Base-by-base conservation (phyloP, 2,113 vertebrate genomes). In the rat (Rattus norvegicus) region DNA sequence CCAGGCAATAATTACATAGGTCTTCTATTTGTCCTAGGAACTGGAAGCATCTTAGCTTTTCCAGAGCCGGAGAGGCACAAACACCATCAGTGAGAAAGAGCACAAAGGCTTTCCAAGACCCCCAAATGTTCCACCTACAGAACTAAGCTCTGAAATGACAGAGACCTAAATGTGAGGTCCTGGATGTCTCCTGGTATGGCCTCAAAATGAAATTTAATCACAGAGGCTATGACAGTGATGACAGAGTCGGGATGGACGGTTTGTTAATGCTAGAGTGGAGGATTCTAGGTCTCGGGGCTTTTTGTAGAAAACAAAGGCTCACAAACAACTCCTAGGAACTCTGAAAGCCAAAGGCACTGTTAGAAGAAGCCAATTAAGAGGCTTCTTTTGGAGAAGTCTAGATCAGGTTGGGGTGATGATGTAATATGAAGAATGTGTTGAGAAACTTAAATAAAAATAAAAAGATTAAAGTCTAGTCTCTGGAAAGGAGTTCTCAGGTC, bases 1-100 rank as follows among this genome's bases (percentile, higher is more conserved):
- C 54, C 81, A 90, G 92, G 93, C 95, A 98, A 85, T 97, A 98
- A 97, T 93, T 98, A 96, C 76, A 87, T 89, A 26, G 89, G n/a
- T 97, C 98, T 90, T 95, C n/a, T 80, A 91, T 95, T 97, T 83
- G 80, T 77, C 95, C 75, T 87, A 90, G 95, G 93, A 95, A 95
- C 26, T 69, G 69, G 43, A 85, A 88, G 83, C 95, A 97, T 90
- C 92, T 92, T 67, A 90, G 91, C 76, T 90, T 88, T 56, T 63
- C 72, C 90, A 73, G 96, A 95, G 95, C 54, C 75, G 94, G 91
- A 95, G 93, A 97, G 49, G 75, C 26, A 61, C 36, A 63, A 87
- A 72, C 12, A 20, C 20, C 8, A 65, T 39, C 47, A 26, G 52
- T 12, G n/a, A 79, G 49, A 81, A 83, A 39, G 2, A 90, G 5